These are phyloP conservation scores for Nyctibius bracteatus DNA, from an alignment of 2,113 vertebrate genomes.

Conservation along the genomic window DNA sequence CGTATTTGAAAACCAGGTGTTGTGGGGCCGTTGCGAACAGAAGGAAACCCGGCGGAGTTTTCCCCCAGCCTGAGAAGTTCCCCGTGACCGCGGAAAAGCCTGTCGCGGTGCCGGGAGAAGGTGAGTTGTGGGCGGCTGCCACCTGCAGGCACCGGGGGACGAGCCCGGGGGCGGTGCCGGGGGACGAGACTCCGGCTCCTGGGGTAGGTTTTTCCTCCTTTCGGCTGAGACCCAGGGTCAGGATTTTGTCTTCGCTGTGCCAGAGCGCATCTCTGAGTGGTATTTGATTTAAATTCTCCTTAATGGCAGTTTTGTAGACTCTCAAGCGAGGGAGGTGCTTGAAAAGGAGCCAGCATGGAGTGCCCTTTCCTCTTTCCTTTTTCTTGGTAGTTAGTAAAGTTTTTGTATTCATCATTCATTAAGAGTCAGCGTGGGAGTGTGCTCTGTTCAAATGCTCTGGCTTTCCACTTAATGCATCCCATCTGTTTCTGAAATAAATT, in stretches of 20 bases:
- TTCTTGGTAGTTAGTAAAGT: slow-evolving; percentile 70
- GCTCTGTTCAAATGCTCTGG: slow-evolving; percentile 72
- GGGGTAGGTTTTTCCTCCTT: neutral
- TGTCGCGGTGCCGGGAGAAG: neutral
- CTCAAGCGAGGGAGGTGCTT: slow-evolving; percentile 16
- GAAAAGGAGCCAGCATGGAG: neutral
- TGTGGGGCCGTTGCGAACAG: neutral
- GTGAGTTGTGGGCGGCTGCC: slow-evolving; percentile 72
- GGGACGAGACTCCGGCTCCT: neutral
- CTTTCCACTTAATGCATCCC: slow-evolving; percentile 82
- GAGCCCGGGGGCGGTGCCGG: neutral
- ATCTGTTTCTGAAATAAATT: slow-evolving; percentile 87
- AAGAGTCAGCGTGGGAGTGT: slow-evolving; percentile 70
- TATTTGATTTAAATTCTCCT: slow-evolving; percentile 50
- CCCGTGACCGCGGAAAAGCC: neutral
- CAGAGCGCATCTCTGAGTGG: neutral
- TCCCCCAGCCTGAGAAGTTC: neutral
- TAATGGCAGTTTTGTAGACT: slow-evolving; percentile 20
- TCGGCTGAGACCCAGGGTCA: neutral
- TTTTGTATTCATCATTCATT: slow-evolving; percentile 77
- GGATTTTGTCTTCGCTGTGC: neutral
- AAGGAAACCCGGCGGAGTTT: neutral
- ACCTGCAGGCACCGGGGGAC: slow-evolving; percentile 63
- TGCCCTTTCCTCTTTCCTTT: neutral
- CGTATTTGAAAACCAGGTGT: neutral